phyloP scores from a whole-genome alignment of 2,113 vertebrate species.

The Aegotheles bennettii region DNA sequence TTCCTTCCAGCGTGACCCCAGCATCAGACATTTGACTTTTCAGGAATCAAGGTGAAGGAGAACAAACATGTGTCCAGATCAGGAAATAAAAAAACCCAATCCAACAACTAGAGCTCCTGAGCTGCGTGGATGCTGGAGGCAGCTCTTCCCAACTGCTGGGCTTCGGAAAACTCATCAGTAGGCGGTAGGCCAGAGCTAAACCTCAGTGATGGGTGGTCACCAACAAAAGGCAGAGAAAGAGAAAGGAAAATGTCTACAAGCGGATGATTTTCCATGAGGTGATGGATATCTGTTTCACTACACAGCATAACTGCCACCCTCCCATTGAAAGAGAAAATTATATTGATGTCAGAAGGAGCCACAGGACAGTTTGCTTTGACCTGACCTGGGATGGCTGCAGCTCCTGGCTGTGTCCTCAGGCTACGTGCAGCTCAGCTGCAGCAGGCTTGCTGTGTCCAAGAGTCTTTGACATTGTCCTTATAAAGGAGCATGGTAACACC shows the following conservation, averaged over 20 bases:
- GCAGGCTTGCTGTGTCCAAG: accelerated
- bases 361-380: accelerated
- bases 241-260: conserved; percentile 16
- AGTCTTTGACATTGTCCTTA: neutral
- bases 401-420: neutral
- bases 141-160: conserved; percentile 15
- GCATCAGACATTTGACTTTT: conserved; percentile 71
- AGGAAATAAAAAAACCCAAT: neutral
- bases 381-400: neutral
- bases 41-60: conserved; percentile 80
- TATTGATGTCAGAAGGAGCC: neutral
- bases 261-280: conserved; percentile 73
- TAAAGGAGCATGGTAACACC: accelerated
- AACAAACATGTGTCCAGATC: conserved; percentile 68
- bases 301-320: conserved; percentile 23
- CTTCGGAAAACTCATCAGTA: conserved; percentile 86
- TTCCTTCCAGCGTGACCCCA: conserved; percentile 78
- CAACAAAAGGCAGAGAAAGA: neutral
- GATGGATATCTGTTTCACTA: conserved; percentile 54
- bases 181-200: conserved; percentile 28
- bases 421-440: neutral
- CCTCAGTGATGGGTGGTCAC: conserved; percentile 77
- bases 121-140: neutral
- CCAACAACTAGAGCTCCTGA: neutral
- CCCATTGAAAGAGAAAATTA: conserved; percentile 59